Evolutionary conservation across 2,888 invertebrate species (phyloP).

Genomic region (Macrophya annulata): DNA sequence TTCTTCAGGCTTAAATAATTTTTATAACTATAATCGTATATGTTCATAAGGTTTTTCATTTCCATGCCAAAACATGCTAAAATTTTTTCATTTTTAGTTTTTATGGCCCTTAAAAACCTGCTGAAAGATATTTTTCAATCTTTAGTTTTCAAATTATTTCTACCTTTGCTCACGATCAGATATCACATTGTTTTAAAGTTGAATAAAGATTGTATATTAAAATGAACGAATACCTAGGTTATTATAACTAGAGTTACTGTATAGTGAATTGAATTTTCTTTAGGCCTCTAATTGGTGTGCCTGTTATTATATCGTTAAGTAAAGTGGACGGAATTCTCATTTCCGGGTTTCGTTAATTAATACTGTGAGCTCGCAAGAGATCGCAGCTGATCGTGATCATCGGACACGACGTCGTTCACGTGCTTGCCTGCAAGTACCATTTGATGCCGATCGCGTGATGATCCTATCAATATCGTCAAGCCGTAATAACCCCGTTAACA

Average conservation of each 20-base stretch:
- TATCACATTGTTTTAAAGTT: not conserved
- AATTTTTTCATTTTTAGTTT: no score
- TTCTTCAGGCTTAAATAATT: not conserved
- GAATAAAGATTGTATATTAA: not conserved
- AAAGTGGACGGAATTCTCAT: conserved; percentile 37
- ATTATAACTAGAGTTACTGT: not conserved
- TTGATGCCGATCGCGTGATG: conserved; percentile 40
- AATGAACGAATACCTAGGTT: conserved; percentile 5
- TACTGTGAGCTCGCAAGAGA: conserved; percentile 31
- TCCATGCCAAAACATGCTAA: no score
- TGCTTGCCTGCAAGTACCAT: conserved; percentile 24
- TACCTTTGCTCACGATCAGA: no score
- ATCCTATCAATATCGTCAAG: conserved; percentile 20
- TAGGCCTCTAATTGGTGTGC: not conserved
- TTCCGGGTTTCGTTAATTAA: conserved; percentile 49
- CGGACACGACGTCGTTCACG: conserved; percentile 17
- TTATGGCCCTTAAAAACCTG: no score
- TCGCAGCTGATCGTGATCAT: conserved; percentile 40
- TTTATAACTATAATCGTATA: no score
- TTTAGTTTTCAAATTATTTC: no score
- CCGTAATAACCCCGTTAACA: not conserved
- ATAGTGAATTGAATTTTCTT: conserved; percentile 9
- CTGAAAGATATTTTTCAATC: no score
- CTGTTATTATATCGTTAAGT: conserved; percentile 47
- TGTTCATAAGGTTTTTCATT: no score